These are phyloP conservation scores for Pollenia griseotomentosa DNA, from an alignment of 2,888 invertebrate genomes.

Conservation along the genomic window DNA sequence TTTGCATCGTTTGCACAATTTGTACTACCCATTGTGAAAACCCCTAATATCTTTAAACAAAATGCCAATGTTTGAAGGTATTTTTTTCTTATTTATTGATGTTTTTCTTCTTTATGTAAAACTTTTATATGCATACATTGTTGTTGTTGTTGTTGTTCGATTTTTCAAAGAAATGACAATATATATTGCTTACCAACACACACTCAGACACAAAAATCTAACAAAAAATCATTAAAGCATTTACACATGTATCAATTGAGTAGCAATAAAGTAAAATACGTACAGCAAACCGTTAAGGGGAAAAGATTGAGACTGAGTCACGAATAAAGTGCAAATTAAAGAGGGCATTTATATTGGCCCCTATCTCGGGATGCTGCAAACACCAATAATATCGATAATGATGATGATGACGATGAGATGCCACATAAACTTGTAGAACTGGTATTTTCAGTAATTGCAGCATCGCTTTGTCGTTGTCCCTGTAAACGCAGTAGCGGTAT, in stretches of 20 bases:
- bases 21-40: no score
- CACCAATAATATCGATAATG: constrained; percentile 7
- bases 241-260: constrained; percentile 59
- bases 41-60: constrained; percentile 34
- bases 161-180: constrained; percentile 53
- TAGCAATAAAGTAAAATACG: neutral
- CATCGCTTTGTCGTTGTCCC: constrained; percentile 17
- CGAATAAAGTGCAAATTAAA: constrained; percentile 64
- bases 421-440: constrained; percentile 17
- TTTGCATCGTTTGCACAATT: no score
- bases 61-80: constrained; percentile 70
- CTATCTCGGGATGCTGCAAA: constrained; percentile 16
- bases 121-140: constrained; percentile 23
- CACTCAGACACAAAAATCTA: neutral
- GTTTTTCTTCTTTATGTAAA: constrained; percentile 42
- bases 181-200: constrained; percentile 2
- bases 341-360: constrained; percentile 40
- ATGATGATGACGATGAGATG: constrained; percentile 25
- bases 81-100: constrained; percentile 56
- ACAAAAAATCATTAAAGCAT: constrained; percentile 65
- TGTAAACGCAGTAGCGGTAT: constrained; percentile 40
- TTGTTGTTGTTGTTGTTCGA: constrained; percentile 21
- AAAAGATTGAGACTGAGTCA: neutral
- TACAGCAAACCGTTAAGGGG: neutral
- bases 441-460: constrained; percentile 41